These are phyloP conservation scores for Alouatta palliata DNA, from an alignment of 2,113 vertebrate genomes.

Conservation along the genomic window DNA sequence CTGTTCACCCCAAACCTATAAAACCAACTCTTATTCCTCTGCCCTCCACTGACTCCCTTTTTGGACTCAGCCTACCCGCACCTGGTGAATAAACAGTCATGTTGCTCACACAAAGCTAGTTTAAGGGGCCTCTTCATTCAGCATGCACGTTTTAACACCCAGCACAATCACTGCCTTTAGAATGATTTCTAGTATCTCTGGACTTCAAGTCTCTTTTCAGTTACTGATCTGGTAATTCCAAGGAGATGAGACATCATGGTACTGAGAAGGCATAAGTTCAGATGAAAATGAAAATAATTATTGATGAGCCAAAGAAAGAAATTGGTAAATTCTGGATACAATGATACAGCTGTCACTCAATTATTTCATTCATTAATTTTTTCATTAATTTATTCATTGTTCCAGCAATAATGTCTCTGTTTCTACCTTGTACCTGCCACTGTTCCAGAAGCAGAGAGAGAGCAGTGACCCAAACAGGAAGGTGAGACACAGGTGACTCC, in stretches of 20 bases:
- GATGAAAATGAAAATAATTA: background rate
- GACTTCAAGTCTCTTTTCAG: background rate
- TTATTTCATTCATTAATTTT: background rate
- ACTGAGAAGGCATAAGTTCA: background rate
- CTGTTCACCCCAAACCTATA: too few species aligned
- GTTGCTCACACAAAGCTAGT: too few species aligned
- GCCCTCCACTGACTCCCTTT: too few species aligned
- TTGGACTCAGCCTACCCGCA: too few species aligned
- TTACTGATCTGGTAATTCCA: background rate
- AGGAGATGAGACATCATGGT: background rate
- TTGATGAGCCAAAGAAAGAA: background rate
- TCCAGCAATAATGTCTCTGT: background rate
- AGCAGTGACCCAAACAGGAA: background rate
- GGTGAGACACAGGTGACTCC: accelerated
- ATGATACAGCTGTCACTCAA: accelerated
- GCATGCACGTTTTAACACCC: too few species aligned
- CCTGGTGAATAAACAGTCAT: too few species aligned
- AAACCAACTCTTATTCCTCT: too few species aligned
- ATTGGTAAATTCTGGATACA: background rate
- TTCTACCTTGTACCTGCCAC: background rate
- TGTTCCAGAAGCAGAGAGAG: background rate
- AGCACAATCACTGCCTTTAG: accelerated
- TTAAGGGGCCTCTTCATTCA: too few species aligned
- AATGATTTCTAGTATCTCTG: background rate
- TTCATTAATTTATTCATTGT: background rate